Base-by-base conservation (phyloP, 2,888 invertebrate species). In the Hydroisotoma schaefferi region DNA sequence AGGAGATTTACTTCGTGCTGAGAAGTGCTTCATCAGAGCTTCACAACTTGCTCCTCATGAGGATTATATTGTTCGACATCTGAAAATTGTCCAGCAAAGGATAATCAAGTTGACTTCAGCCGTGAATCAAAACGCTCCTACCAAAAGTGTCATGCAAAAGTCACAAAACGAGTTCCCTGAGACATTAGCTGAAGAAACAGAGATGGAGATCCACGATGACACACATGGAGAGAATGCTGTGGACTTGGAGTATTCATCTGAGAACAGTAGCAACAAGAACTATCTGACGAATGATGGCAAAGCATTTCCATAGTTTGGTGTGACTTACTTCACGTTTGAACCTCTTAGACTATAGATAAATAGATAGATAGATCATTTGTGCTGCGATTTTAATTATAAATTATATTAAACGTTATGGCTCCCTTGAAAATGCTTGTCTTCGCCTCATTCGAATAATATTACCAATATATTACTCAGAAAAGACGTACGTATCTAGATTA, bases 61-160 rank as follows among this genome's bases (percentile, higher is more conserved):
- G 77, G 90, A 90, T 73, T 97, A 97, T 80, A 90, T 97, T 43
- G 81, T 87, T 57, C 84, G 90, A 18, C 97, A 97, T 76, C 82
- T 97, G 40, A 86, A 87, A 69, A 94, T 95, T 55, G 94, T 97
- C 20, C 83, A 88, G 67, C 84, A 85, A 60, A 81, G 88, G 15
- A 81, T 86, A 51, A 75, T 57, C 29, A 69, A 65, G 55, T 47
- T 68, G 62, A 65, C 68, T 18, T 26, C 60, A 22, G 61, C 61
- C 5, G 49, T 60, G 55, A 63, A 62, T 40, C 61, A 68, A 47
- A 58, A 63, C 18, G 57, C 57, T 20, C 63, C 55, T 23, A 43
- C 55, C 12, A 55, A 57, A 28, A 58, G 55, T 44, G 64, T 60
- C 15, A 58, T 60, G 58, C 57, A 61, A 48, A 61, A 61, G 48